Conservation (phyloP, 2,113 vertebrate species). For the Dicaeum eximium region DNA sequence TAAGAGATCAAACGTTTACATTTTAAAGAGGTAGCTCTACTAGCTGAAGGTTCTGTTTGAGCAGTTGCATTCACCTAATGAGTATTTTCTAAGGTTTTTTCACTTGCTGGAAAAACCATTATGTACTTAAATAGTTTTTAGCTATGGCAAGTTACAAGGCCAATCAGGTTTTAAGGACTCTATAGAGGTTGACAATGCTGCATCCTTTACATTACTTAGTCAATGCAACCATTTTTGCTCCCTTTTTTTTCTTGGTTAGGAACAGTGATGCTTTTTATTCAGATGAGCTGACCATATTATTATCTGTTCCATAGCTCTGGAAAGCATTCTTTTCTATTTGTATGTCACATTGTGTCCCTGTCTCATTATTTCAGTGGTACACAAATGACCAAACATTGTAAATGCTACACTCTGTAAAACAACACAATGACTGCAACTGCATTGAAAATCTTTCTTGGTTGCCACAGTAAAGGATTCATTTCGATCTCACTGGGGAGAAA, state of each 20-base stretch:
- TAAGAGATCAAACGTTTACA: neutral
- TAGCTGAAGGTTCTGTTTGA: neutral
- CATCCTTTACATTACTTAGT: neutral
- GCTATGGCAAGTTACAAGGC: neutral
- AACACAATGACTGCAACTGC: neutral
- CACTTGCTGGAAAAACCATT: neutral
- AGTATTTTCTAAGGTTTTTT: neutral
- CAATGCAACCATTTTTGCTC: neutral
- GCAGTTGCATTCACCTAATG: neutral
- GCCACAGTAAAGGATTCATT: neutral
- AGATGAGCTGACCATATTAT: neutral
- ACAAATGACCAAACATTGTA: neutral
- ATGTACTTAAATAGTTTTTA: neutral
- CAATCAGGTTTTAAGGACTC: neutral
- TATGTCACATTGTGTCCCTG: neutral
- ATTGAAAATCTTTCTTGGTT: neutral
- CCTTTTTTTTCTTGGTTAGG: neutral
- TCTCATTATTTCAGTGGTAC: neutral
- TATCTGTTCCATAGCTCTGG: neutral
- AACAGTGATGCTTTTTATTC: neutral
- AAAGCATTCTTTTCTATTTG: neutral
- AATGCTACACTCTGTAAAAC: neutral
- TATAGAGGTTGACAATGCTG: neutral
- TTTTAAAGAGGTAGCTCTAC: neutral
- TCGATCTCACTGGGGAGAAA: neutral